phyloP scores from a whole-genome alignment of 2,797 vertebrate genomes.

The Muscicapa comitata region DNA sequence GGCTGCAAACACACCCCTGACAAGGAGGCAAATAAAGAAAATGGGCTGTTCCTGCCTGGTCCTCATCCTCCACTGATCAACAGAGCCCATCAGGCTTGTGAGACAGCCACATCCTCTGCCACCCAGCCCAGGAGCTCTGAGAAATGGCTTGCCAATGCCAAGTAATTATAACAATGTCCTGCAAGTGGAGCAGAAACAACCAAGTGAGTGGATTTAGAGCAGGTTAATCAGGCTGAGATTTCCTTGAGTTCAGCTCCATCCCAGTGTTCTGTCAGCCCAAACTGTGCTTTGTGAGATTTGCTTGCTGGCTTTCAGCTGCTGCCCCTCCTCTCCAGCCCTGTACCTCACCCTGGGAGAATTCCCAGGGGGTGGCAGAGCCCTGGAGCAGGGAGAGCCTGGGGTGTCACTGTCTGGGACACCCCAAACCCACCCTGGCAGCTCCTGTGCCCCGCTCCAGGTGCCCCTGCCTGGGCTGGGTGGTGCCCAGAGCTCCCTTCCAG shows the following conservation, averaged over 20 bases:
- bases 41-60: not conserved
- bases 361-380: not conserved
- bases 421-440: not conserved
- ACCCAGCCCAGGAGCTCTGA: slow-evolving; percentile 58
- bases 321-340: not conserved
- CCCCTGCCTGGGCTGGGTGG: not conserved
- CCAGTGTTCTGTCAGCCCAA: not conserved
- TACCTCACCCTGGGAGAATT: accelerated
- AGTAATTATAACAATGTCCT: slow-evolving; percentile 20
- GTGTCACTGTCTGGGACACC: not conserved
- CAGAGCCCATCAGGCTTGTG: slow-evolving; percentile 67
- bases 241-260: not conserved
- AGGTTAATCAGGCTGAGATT: not conserved
- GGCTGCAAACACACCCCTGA: not conserved
- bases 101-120: slow-evolving; percentile 65
- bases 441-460: not conserved
- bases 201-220: slow-evolving; percentile 15
- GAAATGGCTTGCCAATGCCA: slow-evolving; percentile 55
- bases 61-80: slow-evolving; percentile 42
- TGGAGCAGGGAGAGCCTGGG: not conserved
- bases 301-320: not conserved
- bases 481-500: not conserved
- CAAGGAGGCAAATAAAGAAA: not conserved
- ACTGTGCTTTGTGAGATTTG: not conserved
- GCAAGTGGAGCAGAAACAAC: slow-evolving; percentile 41